phyloP scores from a whole-genome alignment of 2,797 vertebrate genomes.

The Hozukius guyotensis region DNA sequence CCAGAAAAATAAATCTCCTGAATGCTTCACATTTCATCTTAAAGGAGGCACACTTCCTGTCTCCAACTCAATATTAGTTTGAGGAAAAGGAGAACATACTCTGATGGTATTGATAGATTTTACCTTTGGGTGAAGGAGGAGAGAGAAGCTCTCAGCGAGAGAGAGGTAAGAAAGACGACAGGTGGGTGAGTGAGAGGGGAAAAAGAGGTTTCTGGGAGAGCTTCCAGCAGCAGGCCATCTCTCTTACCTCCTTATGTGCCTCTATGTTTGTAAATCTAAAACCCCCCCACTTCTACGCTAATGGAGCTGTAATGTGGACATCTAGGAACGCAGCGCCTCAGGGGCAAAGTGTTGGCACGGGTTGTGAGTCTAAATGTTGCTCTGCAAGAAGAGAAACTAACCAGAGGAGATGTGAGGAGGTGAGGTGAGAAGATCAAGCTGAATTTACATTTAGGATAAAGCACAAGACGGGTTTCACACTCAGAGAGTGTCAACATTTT shows the following conservation, averaged over 20 bases:
- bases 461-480: neutral
- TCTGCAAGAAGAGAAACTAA: slow-evolving; percentile 2
- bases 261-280: slow-evolving; percentile 43
- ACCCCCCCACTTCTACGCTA: slow-evolving; percentile 24
- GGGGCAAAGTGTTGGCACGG: slow-evolving; percentile 41
- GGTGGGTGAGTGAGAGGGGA: slow-evolving; percentile 4
- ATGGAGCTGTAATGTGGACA: slow-evolving; percentile 58
- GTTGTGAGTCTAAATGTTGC: slow-evolving; percentile 21
- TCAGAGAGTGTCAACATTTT: neutral
- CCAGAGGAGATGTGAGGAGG: neutral
- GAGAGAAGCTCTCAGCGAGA: neutral
- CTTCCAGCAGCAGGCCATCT: slow-evolving; percentile 31
- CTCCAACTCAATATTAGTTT: slow-evolving; percentile 34
- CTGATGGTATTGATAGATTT: slow-evolving; percentile 25
- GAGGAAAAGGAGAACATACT: neutral
- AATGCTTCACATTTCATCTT: slow-evolving; percentile 17
- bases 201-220: slow-evolving; percentile 38
- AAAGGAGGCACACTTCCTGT: slow-evolving; percentile 17
- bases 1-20: slow-evolving; percentile 18
- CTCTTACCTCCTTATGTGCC: slow-evolving; percentile 19
- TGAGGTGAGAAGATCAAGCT: neutral
- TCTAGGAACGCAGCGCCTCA: slow-evolving; percentile 24
- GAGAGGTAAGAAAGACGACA: neutral
- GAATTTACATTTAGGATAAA: neutral
- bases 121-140: neutral